Conservation (phyloP, 1,140 invertebrate species). For the Drusus annulatus region DNA sequence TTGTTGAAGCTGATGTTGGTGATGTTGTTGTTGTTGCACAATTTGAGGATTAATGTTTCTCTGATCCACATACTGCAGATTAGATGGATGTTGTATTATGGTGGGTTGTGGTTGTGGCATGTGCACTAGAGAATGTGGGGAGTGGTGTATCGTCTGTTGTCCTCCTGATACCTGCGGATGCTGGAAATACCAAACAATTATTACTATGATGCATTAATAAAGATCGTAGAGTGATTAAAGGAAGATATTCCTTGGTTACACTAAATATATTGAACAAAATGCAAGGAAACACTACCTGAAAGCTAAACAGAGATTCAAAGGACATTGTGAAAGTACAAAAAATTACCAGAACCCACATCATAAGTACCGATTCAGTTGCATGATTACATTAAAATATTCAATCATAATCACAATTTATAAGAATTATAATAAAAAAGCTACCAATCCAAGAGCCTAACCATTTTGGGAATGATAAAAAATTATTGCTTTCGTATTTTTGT, state of each 20-base stretch:
- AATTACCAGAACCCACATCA: background rate
- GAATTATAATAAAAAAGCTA: background rate
- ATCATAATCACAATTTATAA: background rate
- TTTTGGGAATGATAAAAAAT: background rate
- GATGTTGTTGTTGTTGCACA: constrained; percentile 62
- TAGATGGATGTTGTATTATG: constrained; percentile 62
- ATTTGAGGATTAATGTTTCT: constrained; percentile 69
- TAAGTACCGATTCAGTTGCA: background rate
- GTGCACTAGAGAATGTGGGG: constrained; percentile 49
- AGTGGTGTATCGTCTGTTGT: constrained; percentile 48
- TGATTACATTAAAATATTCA: too few species aligned
- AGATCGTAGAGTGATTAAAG: background rate
- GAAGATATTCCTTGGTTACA: background rate
- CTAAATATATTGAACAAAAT: background rate
- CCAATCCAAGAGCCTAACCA: constrained; percentile 13
- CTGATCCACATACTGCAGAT: constrained; percentile 63
- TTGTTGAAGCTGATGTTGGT: constrained; percentile 64
- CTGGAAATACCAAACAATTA: constrained; percentile 34
- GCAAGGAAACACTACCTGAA: background rate
- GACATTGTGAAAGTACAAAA: background rate
- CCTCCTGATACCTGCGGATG: constrained; percentile 46
- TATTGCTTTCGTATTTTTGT: background rate
- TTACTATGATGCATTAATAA: background rate
- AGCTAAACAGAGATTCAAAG: background rate
- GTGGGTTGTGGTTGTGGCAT: constrained; percentile 42